These are phyloP conservation scores for Acrocephalus kingi DNA, from an alignment of 2,113 vertebrate species.

Conservation along the genomic window DNA sequence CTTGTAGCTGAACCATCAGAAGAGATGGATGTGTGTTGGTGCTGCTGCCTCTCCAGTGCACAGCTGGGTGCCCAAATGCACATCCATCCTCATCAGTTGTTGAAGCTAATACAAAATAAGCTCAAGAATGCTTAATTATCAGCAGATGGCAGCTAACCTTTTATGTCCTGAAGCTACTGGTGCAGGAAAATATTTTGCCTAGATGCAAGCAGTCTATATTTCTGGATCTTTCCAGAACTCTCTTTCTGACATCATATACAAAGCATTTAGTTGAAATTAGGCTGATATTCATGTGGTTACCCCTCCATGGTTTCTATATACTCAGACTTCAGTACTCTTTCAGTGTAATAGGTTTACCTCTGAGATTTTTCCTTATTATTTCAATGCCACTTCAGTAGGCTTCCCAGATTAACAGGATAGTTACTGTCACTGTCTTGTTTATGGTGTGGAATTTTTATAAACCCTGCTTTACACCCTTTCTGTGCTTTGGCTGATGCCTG, in stretches of 20 bases:
- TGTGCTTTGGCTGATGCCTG: not conserved
- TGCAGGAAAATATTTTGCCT: not conserved
- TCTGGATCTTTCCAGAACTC: not conserved
- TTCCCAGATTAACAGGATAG: not conserved
- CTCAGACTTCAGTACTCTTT: not conserved
- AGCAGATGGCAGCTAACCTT: conserved; percentile 18
- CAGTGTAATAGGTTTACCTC: not conserved
- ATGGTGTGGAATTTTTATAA: not conserved
- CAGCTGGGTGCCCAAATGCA: not conserved
- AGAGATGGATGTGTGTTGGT: not conserved
- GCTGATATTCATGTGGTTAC: not conserved
- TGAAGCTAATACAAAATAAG: conserved; percentile 3
- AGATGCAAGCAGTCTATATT: not conserved
- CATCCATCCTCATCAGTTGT: not conserved
- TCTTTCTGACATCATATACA: not conserved
- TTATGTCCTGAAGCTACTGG: not conserved
- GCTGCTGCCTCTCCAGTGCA: not conserved
- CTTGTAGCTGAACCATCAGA: not conserved
- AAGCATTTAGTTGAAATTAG: not conserved
- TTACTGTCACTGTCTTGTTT: not conserved
- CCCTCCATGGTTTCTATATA: accelerated
- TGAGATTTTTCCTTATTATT: not conserved
- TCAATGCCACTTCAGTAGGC: not conserved
- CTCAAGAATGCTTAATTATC: conserved; percentile 18
- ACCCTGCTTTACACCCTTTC: not conserved